Base-by-base conservation (phyloP, 2,888 invertebrate genomes). In the Zhengitettix transpicula region DNA sequence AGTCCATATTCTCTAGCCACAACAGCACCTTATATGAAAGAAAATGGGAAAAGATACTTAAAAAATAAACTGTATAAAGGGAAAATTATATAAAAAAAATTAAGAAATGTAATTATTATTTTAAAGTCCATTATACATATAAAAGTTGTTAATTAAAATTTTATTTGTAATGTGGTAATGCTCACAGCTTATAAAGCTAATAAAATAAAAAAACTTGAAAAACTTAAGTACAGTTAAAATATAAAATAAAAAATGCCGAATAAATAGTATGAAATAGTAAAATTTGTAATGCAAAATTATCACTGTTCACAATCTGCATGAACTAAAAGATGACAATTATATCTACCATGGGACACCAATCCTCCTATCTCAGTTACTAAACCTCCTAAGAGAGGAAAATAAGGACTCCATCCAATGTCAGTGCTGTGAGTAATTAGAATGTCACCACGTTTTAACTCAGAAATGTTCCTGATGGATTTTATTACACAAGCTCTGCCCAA, bases 391-490 rank as follows among this genome's bases (percentile, higher is more conserved):
- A 89, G 77, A 0, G 89, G 87, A 71, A 90, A 91, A 73, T 89
- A 89, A 0, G 89, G 89, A 2, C 85, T 84, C 90, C 90, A 91
- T 1, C 87, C 89, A 64, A 90, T 84, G 69, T 91, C 90, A 0
- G 89, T 89, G 52, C 81, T 80, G 65, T 78, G 78, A 0, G 89
- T 87, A 65, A 91, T 82, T 64, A 91, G 74, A 63, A 91, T 78
- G 68, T 91, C 90, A 1, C 87, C 87, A 64, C 74, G 70, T 67
- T 77, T 72, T 55, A 82, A 71, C 60, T 75, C 69, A 11, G 72
- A 66, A 7, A 87, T 84, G 68, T 87, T 82, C 10, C 78, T 74
- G 28, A 90, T 72, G 58, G 77, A 77, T 14, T 76, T 79, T 12
- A 89, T 81, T 3, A 91, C 87, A 67, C 88, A 83, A 0, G 86